Base-by-base conservation (phyloP, 1,140 invertebrate genomes). In the Listronotus oregonensis region DNA sequence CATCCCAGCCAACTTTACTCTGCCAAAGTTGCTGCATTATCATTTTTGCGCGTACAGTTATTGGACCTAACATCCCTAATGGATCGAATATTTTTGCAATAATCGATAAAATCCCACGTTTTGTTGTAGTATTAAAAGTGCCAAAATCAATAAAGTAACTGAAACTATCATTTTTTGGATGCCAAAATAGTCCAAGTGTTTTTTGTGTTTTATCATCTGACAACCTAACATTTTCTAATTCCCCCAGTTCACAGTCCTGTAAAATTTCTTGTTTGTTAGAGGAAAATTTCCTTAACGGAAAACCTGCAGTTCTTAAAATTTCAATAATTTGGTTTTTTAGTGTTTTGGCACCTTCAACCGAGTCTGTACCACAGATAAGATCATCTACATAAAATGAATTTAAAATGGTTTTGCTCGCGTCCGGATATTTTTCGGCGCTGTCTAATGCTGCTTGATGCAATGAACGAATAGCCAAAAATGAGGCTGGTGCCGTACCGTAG, bases 221-320 rank as follows among this genome's bases (percentile, higher is more conserved):
- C n/a, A n/a, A n/a, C n/a, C n/a, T n/a, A n/a, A n/a, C n/a, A n/a
- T n/a, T n/a, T n/a, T n/a, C n/a, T n/a, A n/a, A n/a, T n/a, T n/a
- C n/a, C n/a, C n/a, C n/a, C n/a, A n/a, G n/a, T n/a, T n/a, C n/a
- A n/a, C n/a, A n/a, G n/a, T n/a, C n/a, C n/a, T n/a, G n/a, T n/a
- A n/a, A n/a, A n/a, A n/a, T n/a, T n/a, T n/a, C n/a, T n/a, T n/a
- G n/a, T n/a, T n/a, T n/a, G 10, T 80, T 80, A 0, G 73, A 73
- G 8, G 49, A 56, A 78, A 79, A 82, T 75, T 82, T 81, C 50
- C 75, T 64, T 14, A 81, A 61, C 42, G 72, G 8, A 56, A 83
- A 78, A 18, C 59, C 47, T 0, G 18, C 55, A 27, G 34, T 15
- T 27, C 6, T 15, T 31, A 69, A 51, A n/a, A 73, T 32, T 37